These are phyloP conservation scores for Drepana falcataria DNA, from an alignment of 2,888 invertebrate species.

Conservation along the genomic window DNA sequence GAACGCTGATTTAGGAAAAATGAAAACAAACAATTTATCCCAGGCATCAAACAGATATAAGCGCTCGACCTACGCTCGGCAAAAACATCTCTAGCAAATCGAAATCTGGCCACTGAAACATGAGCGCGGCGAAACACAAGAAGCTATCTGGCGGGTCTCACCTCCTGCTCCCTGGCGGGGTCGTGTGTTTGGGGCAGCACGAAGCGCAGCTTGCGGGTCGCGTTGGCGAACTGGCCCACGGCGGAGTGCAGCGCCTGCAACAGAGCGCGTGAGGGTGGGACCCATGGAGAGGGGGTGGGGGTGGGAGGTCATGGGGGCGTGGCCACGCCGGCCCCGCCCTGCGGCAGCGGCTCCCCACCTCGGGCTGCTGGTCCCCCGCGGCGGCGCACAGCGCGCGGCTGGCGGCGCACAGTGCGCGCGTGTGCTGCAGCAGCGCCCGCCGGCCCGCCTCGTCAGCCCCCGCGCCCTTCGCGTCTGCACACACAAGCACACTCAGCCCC, in stretches of 20 bases:
- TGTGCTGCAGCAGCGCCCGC: conserved; percentile 23
- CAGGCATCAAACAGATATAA: no score
- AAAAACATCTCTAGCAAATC: no score
- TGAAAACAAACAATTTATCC: no score
- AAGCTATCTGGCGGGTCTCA: no score
- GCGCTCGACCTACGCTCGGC: no score
- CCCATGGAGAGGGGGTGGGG: no score
- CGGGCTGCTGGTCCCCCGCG: conserved; percentile 15
- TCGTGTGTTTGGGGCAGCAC: conserved; percentile 21
- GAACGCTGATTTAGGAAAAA: no score
- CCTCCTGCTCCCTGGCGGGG: conserved; percentile 25
- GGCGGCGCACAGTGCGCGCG: conserved; percentile 31
- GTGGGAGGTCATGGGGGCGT: no score
- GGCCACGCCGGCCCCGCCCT: no score
- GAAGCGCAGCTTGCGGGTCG: conserved; percentile 36
- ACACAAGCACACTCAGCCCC: not conserved
- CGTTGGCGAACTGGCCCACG: conserved; percentile 29
- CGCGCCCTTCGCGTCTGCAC: conserved; percentile 35
- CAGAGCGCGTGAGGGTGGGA: not conserved
- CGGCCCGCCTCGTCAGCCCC: conserved; percentile 24
- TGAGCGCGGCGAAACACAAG: no score
- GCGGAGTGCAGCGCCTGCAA: conserved; percentile 31
- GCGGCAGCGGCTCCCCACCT: conserved; percentile 10
- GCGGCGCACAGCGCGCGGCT: conserved; percentile 26
- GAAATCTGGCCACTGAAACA: no score